Percentiles rank a stretch among this genome's conserved stretches.
These are phyloP conservation scores for Pipa parva DNA, from an alignment of 2,113 vertebrate genomes.

Conservation along the genomic window DNA sequence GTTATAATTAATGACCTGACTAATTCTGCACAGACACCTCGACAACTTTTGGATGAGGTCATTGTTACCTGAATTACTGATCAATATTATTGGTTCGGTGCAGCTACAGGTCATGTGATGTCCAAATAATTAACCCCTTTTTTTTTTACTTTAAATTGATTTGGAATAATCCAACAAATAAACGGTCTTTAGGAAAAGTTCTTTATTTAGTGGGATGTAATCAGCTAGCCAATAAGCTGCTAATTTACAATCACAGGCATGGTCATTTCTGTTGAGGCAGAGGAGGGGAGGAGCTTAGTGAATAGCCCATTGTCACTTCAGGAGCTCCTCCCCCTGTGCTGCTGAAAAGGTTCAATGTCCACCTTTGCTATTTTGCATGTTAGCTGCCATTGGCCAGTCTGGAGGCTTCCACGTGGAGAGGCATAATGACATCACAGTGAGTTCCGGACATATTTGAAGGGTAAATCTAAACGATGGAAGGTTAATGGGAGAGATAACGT, in stretches of 20 bases:
- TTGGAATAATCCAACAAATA: background rate
- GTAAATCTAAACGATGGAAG: background rate
- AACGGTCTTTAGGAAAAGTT: constrained; percentile 21
- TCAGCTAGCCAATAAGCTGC: constrained; percentile 24
- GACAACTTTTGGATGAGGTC: no score
- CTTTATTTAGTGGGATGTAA: constrained; percentile 22
- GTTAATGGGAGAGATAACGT: background rate
- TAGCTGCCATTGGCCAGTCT: constrained; percentile 23
- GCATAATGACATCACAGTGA: constrained; percentile 39
- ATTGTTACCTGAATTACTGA: no score
- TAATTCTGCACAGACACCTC: no score
- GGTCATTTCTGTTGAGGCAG: constrained; percentile 25
- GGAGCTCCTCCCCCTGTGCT: constrained; percentile 7
- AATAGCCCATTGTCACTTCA: background rate
- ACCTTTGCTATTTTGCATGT: constrained; percentile 30
- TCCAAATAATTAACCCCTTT: no score
- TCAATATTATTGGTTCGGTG: no score
- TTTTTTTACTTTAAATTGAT: no score
- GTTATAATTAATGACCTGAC: no score
- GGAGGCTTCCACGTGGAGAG: constrained; percentile 27
- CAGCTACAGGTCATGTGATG: no score
- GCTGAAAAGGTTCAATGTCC: constrained; percentile 3
- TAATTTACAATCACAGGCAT: constrained; percentile 32
- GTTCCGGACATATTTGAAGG: constrained; percentile 20
- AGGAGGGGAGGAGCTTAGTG: constrained; percentile 1